phyloP scores from a whole-genome alignment of 2,113 vertebrate genomes.

The Formicarius rufipectus region DNA sequence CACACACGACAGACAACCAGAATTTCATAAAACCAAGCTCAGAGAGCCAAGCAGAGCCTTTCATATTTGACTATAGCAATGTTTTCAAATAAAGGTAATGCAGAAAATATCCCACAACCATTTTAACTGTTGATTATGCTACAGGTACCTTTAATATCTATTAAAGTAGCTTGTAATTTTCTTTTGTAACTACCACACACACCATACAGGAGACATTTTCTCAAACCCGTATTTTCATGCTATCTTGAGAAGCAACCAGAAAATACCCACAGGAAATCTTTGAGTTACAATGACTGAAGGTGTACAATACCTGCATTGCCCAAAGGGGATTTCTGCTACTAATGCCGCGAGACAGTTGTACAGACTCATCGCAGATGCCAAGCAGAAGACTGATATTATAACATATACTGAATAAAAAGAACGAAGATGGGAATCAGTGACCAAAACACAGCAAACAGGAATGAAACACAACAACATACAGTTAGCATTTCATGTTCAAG shows the following conservation, averaged over 20 bases:
- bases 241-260: not conserved
- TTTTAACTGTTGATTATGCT: not conserved
- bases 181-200: not conserved
- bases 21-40: not conserved
- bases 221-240: not conserved
- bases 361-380: constrained; percentile 88
- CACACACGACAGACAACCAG: not conserved
- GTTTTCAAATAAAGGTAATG: not conserved
- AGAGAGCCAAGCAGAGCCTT: not conserved
- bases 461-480: not conserved
- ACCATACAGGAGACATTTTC: not conserved
- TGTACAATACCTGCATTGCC: constrained; percentile 80
- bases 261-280: not conserved
- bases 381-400: constrained; percentile 91
- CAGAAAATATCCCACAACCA: not conserved
- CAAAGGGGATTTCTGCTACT: constrained; percentile 79
- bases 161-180: not conserved
- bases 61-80: not conserved
- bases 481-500: not conserved
- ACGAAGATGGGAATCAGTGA: not conserved
- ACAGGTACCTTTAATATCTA: not conserved
- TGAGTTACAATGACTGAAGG: not conserved
- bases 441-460: not conserved
- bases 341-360: constrained; percentile 89
- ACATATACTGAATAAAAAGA: constrained; percentile 83